Percentiles rank a stretch among this genome's conserved stretches.
Evolutionary conservation across 2,797 vertebrate genomes (phyloP).

Genomic region (Okamejei kenojei): DNA sequence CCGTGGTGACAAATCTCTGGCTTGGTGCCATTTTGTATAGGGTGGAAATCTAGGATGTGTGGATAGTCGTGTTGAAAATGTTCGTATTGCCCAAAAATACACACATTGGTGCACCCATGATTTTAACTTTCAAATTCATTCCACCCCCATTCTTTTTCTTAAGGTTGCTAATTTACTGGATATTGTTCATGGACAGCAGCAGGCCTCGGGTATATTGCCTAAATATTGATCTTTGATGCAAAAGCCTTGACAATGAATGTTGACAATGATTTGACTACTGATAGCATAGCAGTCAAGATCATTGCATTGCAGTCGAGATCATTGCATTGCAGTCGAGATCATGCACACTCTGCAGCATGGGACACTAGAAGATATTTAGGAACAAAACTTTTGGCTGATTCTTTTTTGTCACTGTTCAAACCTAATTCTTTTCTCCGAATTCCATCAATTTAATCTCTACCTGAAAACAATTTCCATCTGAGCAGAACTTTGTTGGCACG

Average conservation of each 20-base stretch:
- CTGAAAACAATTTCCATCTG: neutral
- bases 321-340: neutral
- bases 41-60: neutral
- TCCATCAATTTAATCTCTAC: neutral
- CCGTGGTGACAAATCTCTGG: neutral
- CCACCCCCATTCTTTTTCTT: neutral
- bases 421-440: neutral
- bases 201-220: neutral
- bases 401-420: neutral
- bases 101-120: neutral
- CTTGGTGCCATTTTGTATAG: neutral
- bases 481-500: neutral
- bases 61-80: neutral
- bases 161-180: neutral
- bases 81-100: neutral
- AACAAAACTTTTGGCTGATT: neutral
- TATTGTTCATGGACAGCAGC: neutral
- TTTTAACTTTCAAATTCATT: constrained; percentile 5
- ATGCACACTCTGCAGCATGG: neutral
- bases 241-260: neutral
- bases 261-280: neutral
- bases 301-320: neutral
- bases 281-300: neutral
- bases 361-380: neutral
- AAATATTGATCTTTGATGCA: neutral